Conservation (phyloP, 2,113 vertebrate genomes). For the Paramisgurnus dabryanus region DNA sequence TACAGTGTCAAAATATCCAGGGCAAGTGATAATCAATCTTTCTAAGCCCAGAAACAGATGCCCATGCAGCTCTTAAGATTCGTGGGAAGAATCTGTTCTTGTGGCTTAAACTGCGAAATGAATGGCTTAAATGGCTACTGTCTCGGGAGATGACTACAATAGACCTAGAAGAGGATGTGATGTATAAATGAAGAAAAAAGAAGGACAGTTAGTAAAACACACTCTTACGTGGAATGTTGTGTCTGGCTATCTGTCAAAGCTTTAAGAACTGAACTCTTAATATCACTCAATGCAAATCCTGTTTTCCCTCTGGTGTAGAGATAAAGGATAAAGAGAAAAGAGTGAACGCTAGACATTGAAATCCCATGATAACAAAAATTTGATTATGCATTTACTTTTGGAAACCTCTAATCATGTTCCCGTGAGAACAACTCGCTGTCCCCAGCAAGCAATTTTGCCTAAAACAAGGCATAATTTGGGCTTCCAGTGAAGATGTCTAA, state of each 20-base stretch:
- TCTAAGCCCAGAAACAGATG: conserved; percentile 5
- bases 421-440: no score
- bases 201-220: conserved; percentile 1
- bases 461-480: no score
- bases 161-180: conserved; percentile 15
- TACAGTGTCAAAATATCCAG: background rate
- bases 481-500: no score
- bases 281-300: background rate
- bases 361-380: background rate
- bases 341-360: background rate
- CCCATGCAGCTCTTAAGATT: conserved; percentile 17
- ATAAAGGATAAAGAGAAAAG: conserved; percentile 7
- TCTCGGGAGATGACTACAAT: conserved; percentile 31
- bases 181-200: conserved; percentile 1
- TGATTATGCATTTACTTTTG: no score
- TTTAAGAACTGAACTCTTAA: background rate
- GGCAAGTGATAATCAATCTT: conserved; percentile 20
- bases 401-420: no score
- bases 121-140: conserved; percentile 30
- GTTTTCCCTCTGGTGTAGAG: background rate
- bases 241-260: conserved; percentile 6
- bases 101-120: conserved; percentile 34
- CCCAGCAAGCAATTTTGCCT: no score
- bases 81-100: conserved; percentile 41
- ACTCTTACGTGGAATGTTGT: conserved; percentile 8